Conservation (phyloP, 1,140 invertebrate genomes). For the Acarapis woodi region DNA sequence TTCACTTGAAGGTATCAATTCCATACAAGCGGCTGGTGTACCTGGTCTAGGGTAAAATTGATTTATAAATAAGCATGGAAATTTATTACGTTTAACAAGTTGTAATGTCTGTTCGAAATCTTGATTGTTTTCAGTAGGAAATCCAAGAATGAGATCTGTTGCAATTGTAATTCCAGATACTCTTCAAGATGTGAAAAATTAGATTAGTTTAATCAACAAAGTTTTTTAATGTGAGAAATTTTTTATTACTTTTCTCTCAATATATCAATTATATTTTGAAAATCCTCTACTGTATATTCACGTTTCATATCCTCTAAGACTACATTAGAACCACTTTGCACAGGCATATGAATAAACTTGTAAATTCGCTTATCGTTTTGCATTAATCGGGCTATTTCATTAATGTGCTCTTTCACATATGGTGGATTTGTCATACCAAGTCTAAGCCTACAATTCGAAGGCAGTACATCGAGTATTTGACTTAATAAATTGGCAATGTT, state of each 20-base stretch:
- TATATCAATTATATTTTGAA: slow-evolving; percentile 61
- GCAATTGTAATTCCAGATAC: slow-evolving; percentile 70
- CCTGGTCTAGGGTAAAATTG: slow-evolving; percentile 87
- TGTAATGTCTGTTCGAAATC: slow-evolving; percentile 69
- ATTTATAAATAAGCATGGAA: slow-evolving; percentile 85
- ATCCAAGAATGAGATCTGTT: slow-evolving; percentile 94
- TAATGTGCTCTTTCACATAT: slow-evolving; percentile 77
- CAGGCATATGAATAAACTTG: slow-evolving; percentile 79
- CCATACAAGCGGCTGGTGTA: slow-evolving; percentile 72
- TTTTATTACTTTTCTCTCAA: slow-evolving; percentile 31
- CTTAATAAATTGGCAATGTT: slow-evolving; percentile 57
- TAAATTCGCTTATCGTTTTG: slow-evolving; percentile 56
- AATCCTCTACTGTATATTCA: slow-evolving; percentile 65
- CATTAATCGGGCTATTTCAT: slow-evolving; percentile 58
- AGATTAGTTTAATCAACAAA: slow-evolving; percentile 4
- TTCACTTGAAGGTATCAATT: slow-evolving; percentile 41
- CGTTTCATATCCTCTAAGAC: slow-evolving; percentile 85
- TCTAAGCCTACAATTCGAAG: slow-evolving; percentile 40
- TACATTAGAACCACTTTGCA: slow-evolving; percentile 78
- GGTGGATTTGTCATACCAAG: slow-evolving; percentile 96
- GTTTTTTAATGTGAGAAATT: background rate
- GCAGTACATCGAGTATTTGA: slow-evolving; percentile 62
- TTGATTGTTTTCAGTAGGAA: slow-evolving; percentile 71
- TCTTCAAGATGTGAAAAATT: slow-evolving; percentile 19
- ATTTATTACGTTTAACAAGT: slow-evolving; percentile 57